Percentiles rank a stretch among this genome's conserved stretches.
Conservation (phyloP, 2,113 vertebrate species). For the Paratilapia polleni region DNA sequence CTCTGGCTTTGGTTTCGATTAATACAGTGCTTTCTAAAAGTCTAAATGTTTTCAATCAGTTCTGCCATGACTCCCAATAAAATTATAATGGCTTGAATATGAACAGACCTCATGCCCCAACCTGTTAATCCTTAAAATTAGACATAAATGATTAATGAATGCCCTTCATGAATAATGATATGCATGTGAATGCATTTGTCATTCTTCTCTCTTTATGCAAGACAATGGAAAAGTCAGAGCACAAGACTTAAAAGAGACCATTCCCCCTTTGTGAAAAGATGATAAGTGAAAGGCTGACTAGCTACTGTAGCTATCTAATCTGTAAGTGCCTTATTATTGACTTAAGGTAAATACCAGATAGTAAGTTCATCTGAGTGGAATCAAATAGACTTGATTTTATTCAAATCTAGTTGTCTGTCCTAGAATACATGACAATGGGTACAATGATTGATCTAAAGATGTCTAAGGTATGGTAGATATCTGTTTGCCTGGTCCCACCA, state of each 20-base stretch:
- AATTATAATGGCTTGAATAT: slow-evolving; percentile 11
- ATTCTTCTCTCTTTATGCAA: slow-evolving; percentile 14
- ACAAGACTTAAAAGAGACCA: background rate
- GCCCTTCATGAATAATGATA: slow-evolving; percentile 15
- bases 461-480: background rate
- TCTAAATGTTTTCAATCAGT: background rate
- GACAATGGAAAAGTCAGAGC: slow-evolving; percentile 6
- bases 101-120: slow-evolving; percentile 11
- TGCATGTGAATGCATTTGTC: slow-evolving; percentile 1
- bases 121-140: slow-evolving; percentile 39
- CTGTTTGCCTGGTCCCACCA: background rate
- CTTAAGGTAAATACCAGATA: background rate
- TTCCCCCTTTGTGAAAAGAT: background rate
- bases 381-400: background rate
- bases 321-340: background rate
- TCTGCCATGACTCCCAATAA: background rate
- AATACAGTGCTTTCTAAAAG: background rate
- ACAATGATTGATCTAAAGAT: background rate
- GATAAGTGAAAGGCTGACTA: background rate
- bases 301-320: background rate
- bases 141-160: slow-evolving; percentile 40
- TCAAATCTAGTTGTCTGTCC: background rate
- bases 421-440: background rate
- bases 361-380: background rate
- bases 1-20: background rate